Evolutionary conservation across 2,797 vertebrate species (phyloP), one percentile per base, ranked within the genome.

Genomic region (Gila robusta): DNA sequence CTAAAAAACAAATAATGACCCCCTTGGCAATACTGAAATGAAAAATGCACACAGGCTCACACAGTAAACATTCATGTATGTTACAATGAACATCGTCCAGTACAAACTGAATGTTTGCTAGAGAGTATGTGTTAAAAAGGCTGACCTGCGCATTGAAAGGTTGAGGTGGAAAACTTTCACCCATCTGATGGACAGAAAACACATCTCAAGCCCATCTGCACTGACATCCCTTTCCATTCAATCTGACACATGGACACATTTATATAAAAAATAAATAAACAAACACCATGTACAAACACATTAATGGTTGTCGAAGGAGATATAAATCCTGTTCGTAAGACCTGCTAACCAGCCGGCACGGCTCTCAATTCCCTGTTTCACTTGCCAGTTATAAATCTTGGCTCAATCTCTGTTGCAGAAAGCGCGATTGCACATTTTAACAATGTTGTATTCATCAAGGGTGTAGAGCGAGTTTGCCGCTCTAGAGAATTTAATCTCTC

Each of bases 171-270:
- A 73, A 83, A 90, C 87, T 79, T 91, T 89, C 90, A 21, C 66
- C 89, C 88, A 87, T 88, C 82, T 7, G 28, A 85, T 86, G 87
- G 88, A 90, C 85, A 89, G 89, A 91, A 88, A 92, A 91, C 80
- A 78, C 91, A 91, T 92, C 93, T 92, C 86, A 92, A 89, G 41
- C 86, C 85, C 56, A 26, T 81, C 44, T 12, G 9, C 28, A n/a
- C 56, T 74, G 79, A 89, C 64, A 91, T 87, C 64, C 73, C 52
- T 88, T 91, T 92, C 91, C 86, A 86, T 88, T 92, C 93, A 93
- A 91, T 91, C 91, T 90, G 88, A 88, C 88, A 83, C 86, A 49
- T 88, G 81, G 85, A 62, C 85, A 87, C 64, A 85, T 87, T 83
- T 70, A 74, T 87, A 62, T 32, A 79, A 79, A 39, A 56, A 79